Evolutionary conservation across 2,888 invertebrate species (phyloP), one percentile per base, ranked within the genome.

Genomic region (Aphodius sticticus): DNA sequence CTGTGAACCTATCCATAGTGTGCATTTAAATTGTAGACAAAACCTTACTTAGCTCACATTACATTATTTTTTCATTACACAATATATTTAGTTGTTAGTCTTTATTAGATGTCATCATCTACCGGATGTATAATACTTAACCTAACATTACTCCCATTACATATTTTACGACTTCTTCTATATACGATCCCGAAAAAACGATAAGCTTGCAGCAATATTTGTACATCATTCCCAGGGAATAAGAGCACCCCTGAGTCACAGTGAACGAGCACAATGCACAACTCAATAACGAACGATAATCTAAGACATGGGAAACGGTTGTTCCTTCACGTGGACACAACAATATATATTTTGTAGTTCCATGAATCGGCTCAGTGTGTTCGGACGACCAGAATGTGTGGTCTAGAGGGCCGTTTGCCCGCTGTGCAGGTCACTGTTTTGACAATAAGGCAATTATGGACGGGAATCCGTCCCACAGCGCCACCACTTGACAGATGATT

Each of bases 381-480:
- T 53, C 53, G 53, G 53, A 53, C 84, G 86, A 84, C 80, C 83
- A 78, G 84, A 85, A 85, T 86, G 87, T 87, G 88, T 88, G 88
- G 87, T 87, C 87, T 83, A 76, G 81, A 79, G 83, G 77, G 69
- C 69, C 70, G 16, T 69, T 74, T 70, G 37, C 86, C 83, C 82
- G 85, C 86, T 86, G 87, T 83, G 86, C 84, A 81, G 84, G 86
- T 86, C 86, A 86, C 84, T 87, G 86, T 88, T 88, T 87, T 88
- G 88, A 89, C 88, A 89, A 89, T 88, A 87, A 86, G 85, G 86
- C 88, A 89, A 89, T 89, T 88, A 89, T 85, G 84, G 87, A 86
- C 86, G 85, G 86, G 84, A 86, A 86, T 85, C 85, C 86, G 84
- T 85, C 88, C 88, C 87, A 87, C 87, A 86, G 86, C 84, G 86